A percentile compares a stretch with the other conserved stretches of the same genome.
Evolutionary conservation across 2,888 invertebrate genomes (phyloP).

Genomic region (Sphaeridia pumilis): DNA sequence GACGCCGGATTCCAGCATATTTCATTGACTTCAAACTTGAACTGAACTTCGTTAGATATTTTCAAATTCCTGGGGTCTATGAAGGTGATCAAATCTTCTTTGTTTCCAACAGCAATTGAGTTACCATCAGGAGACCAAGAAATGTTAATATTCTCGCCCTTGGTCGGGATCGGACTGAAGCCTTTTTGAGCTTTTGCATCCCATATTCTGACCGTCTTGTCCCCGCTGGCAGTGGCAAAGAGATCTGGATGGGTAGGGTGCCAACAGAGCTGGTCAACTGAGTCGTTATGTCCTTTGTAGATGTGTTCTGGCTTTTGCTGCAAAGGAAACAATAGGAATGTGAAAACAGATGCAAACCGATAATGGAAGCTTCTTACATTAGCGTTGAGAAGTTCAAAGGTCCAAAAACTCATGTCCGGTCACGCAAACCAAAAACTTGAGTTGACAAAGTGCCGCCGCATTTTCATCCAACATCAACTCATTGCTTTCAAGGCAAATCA

Average conservation of each 20-base stretch:
- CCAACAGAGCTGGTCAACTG: conserved; percentile 96
- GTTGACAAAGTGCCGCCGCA: too few species aligned
- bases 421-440: too few species aligned
- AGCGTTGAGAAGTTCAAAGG: too few species aligned
- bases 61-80: conserved; percentile 83
- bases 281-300: conserved; percentile 87
- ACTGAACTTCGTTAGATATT: conserved; percentile 80
- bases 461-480: too few species aligned
- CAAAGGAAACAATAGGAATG: conserved; percentile 25
- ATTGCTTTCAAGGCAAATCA: too few species aligned
- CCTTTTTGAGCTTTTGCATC: conserved; percentile 83
- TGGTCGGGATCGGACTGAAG: conserved; percentile 75
- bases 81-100: conserved; percentile 92
- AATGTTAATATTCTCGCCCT: conserved; percentile 95
- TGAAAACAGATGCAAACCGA: too few species aligned
- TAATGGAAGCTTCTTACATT: too few species aligned
- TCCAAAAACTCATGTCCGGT: too few species aligned
- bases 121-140: conserved; percentile 97
- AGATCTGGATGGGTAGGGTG: conserved; percentile 83
- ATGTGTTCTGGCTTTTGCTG: conserved; percentile 66
- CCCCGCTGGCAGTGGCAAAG: conserved; percentile 91
- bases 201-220: conserved; percentile 95
- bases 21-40: conserved; percentile 95
- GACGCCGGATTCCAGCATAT: conserved; percentile 95
- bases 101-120: conserved; percentile 95